Evolutionary conservation across 2,113 vertebrate genomes (phyloP), one percentile per base, ranked within the genome.

Genomic region (Tachycineta bicolor): DNA sequence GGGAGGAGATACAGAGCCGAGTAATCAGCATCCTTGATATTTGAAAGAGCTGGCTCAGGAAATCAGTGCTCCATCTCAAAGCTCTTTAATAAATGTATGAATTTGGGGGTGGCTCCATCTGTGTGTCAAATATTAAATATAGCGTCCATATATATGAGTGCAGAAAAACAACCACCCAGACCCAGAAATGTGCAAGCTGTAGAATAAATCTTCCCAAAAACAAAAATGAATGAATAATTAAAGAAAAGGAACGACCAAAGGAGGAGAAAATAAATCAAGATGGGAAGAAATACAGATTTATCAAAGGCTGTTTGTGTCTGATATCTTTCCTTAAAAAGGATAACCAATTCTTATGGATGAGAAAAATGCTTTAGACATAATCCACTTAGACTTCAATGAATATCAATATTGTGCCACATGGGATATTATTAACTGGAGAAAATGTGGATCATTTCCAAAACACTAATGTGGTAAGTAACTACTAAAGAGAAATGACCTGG

Each of bases 361-460:
- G 83, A 70, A 91, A 95, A 97, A 89, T 84, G 74, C 83, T 92
- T 92, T 56, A 84, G 94, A 76, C 69, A 22, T 96, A 94, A 94
- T 95, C 94, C 74, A 94, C 89, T 94, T 97, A 95, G 94, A 82
- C 91, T 95, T 95, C 94, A 95, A 85, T 94, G 91, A 94, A 87
- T 93, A 96, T 94, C 81, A 87, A 89, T 95, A 94, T 87, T 75
- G 65, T 93, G 87, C 89, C 91, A 95, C 83, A 76, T 82, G 83
- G 87, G 93, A 89, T 95, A 94, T 92, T 96, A 89, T 93, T 94
- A 92, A 84, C 91, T 79, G 83, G 56, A 92, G 87, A 95, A 91
- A 95, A 73, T 24, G 58, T 92, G 93, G 65, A 95, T 91, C 58
- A 37, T 92, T 91, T 97, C 93, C 94, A 95, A 94, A 93, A 87